Percentiles rank a stretch among this genome's conserved stretches.
Conservation (phyloP, 2,888 invertebrate genomes). For the Synanthedon myopaeformis region DNA sequence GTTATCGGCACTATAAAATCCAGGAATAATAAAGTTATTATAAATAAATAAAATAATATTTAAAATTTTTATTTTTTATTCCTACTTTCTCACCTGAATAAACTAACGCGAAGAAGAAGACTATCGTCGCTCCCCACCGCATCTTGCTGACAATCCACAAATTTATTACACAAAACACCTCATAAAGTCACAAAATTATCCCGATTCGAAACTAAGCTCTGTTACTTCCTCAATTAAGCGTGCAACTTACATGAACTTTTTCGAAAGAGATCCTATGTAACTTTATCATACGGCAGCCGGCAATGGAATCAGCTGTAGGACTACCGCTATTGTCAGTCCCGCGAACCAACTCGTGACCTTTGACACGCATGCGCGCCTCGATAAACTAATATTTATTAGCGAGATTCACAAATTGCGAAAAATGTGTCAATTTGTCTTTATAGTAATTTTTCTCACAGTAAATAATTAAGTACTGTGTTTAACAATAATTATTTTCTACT, state of each 20-base stretch:
- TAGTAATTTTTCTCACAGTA: too few relatives aligned
- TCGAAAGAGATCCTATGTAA: not conserved
- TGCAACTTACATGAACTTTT: constrained; percentile 3
- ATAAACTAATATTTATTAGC: constrained; percentile 6
- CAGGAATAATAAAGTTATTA: too few relatives aligned
- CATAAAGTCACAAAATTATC: constrained; percentile 19
- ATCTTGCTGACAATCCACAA: constrained; percentile 28
- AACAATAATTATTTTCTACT: too few relatives aligned
- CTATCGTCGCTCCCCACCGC: constrained; percentile 36
- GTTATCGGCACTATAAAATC: too few relatives aligned
- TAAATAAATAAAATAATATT: too few relatives aligned
- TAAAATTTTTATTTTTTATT: too few relatives aligned
- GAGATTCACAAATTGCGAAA: not conserved
- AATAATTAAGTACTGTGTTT: too few relatives aligned
- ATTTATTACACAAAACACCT: constrained; percentile 30
- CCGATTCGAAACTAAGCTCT: not conserved
- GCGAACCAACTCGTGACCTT: constrained; percentile 26
- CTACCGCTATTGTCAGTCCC: constrained; percentile 26
- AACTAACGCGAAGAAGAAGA: constrained; percentile 28
- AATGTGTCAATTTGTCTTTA: too few relatives aligned
- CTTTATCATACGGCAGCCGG: constrained; percentile 25
- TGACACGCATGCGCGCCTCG: constrained; percentile 29
- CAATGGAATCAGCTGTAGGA: constrained; percentile 25
- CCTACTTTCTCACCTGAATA: constrained; percentile 32
- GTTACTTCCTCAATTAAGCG: not conserved